A percentile compares a stretch with the other conserved stretches of the same genome.
These are phyloP conservation scores for Pyrochroa serraticornis DNA, from an alignment of 2,888 invertebrate genomes.

Conservation along the genomic window DNA sequence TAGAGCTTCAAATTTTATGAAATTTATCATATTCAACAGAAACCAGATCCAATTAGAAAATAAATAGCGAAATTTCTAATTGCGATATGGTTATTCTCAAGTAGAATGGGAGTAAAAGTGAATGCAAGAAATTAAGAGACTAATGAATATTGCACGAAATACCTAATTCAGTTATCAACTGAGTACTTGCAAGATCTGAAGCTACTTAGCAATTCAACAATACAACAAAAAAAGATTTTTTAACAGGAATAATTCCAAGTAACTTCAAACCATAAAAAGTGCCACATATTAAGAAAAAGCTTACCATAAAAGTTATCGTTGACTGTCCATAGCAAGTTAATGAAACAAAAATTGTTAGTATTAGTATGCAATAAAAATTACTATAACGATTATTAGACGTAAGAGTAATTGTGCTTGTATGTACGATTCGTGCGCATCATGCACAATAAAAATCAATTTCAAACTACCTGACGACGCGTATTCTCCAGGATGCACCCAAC, in stretches of 20 bases:
- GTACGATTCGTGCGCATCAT: not conserved
- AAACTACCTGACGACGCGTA: conserved; percentile 95
- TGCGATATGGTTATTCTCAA: no score
- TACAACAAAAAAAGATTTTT: no score
- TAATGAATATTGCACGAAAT: no score
- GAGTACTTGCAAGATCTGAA: not conserved
- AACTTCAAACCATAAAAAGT: not conserved
- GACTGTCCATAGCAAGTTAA: conserved; percentile 67
- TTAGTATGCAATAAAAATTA: conserved; percentile 48
- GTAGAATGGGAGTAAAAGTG: no score
- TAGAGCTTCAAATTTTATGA: no score
- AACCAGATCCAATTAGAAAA: no score
- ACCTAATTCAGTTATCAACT: no score
- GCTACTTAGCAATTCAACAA: no score
- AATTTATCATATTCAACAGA: no score
- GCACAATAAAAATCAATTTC: conserved; percentile 27
- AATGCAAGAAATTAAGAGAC: no score
- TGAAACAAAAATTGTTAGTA: conserved; percentile 41
- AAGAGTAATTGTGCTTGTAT: not conserved
- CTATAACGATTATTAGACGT: not conserved
- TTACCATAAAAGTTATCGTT: conserved; percentile 99
- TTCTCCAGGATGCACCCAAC: conserved; percentile 98
- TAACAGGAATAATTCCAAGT: no score
- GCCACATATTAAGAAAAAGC: conserved; percentile 56
- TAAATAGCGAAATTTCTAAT: no score